Conservation (phyloP, 2,113 vertebrate species). For the Austrofundulus limnaeus region DNA sequence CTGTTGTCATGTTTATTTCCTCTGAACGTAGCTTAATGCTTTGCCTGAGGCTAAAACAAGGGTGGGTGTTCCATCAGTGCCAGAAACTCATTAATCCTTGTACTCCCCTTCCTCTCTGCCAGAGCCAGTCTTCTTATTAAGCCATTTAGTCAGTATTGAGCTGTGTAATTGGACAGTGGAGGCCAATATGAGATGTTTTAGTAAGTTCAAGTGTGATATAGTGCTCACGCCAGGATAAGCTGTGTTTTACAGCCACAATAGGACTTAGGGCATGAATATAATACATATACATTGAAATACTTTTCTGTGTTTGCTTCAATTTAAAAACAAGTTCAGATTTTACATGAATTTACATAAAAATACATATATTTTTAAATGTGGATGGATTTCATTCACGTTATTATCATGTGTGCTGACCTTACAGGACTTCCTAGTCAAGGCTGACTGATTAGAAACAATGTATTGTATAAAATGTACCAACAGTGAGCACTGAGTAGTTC, state of each 20-base stretch:
- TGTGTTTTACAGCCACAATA: background rate
- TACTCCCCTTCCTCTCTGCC: conserved; percentile 37
- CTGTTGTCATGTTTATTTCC: conserved; percentile 52
- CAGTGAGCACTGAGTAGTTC: background rate
- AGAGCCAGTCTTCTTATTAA: conserved; percentile 55
- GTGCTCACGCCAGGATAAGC: conserved; percentile 15
- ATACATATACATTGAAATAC: background rate
- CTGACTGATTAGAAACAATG: too few species aligned
- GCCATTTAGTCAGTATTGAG: conserved; percentile 53
- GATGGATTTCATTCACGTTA: too few species aligned
- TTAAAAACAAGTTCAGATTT: background rate
- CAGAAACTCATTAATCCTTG: conserved; percentile 55
- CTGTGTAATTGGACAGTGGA: conserved; percentile 54
- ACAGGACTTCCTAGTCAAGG: too few species aligned
- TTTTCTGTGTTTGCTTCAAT: background rate
- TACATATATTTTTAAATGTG: too few species aligned
- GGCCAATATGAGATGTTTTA: conserved; percentile 45
- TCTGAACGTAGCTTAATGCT: conserved; percentile 49
- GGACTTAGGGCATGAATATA: background rate
- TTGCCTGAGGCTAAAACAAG: conserved; percentile 37
- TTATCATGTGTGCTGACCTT: too few species aligned
- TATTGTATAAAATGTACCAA: too few species aligned
- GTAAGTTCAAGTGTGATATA: conserved; percentile 38
- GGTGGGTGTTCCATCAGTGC: conserved; percentile 32
- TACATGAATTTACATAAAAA: background rate